Percentiles rank a stretch among this genome's conserved stretches.
These are phyloP conservation scores for Lamellibrachia columna DNA, from an alignment of 2,888 invertebrate genomes.

Conservation along the genomic window DNA sequence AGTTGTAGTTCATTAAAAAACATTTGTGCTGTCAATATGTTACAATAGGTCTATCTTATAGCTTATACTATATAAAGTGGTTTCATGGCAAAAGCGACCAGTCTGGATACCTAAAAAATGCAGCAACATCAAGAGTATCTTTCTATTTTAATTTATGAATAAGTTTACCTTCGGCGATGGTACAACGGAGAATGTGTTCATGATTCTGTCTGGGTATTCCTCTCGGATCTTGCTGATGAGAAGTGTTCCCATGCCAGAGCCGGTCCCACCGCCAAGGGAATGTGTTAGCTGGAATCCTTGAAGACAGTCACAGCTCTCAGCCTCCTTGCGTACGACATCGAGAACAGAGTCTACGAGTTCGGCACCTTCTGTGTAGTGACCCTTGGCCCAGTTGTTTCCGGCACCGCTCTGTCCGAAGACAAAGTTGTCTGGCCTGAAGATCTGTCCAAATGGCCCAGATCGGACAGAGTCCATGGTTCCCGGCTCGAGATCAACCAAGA, in stretches of 20 bases:
- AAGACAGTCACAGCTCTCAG: constrained; percentile 73
- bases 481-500: constrained; percentile 92
- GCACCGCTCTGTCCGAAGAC: constrained; percentile 79
- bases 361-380: constrained; percentile 71
- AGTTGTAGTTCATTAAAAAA: no score
- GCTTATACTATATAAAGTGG: no score
- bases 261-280: constrained; percentile 89
- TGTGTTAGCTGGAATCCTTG: constrained; percentile 71
- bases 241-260: constrained; percentile 86
- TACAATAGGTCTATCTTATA: no score
- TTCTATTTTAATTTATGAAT: background rate
- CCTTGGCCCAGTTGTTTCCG: constrained; percentile 89
- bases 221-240: constrained; percentile 96
- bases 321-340: constrained; percentile 62
- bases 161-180: constrained; percentile 76
- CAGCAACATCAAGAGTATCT: background rate
- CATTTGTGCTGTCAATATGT: no score
- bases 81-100: background rate
- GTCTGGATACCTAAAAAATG: background rate
- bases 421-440: constrained; percentile 95
- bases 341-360: constrained; percentile 63
- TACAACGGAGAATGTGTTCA: constrained; percentile 96
- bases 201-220: constrained; percentile 97
- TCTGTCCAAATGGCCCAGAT: constrained; percentile 90
- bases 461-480: constrained; percentile 97